Base-by-base conservation (phyloP, 2,888 invertebrate species). In the Sclerodermus sp. region DNA sequence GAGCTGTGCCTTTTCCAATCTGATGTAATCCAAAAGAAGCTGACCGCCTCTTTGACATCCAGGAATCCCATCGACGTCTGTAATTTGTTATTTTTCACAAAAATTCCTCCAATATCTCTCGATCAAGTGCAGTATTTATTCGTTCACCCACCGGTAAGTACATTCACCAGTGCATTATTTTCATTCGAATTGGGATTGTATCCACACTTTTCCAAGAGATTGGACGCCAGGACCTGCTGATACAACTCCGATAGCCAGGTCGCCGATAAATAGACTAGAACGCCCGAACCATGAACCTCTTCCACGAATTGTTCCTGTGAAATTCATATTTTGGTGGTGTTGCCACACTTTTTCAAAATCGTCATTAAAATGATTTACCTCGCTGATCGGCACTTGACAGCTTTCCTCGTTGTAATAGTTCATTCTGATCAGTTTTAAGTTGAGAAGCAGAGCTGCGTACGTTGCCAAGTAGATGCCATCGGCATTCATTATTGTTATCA, bases 171-270 rank as follows among this genome's bases (percentile, higher is more conserved):
- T 0, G 91, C 88, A 54, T 82, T 82, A 68, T 85, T 85, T 52
- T 83, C 82, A 18, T 74, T 68, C 10, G 73, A 71, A 55, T 78
- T 78, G 51, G 85, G 85, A 66, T 85, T 84, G 61, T 84, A 85
- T 1, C 89, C 88, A 41, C 88, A 85, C 45, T 83, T 81, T 60
- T 85, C 84, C n/a, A 93, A 79, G 9, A 92, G 76, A 66, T 90
- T 89, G 48, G 84, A 84, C 0, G 88, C 85, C 3, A 94, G 80
- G 1, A 95, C 87, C 71, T 90, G 91, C 67, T 93, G 93, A 73
- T 96, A 97, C 6, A 97, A 81, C 71, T 96, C 95, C 31, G 92
- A 87, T 1, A 97, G 83, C 96, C 96, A 97, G 0, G 92, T 90
- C 0, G 93, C 92, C 0, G 96, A 95, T 9, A 96, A 82, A 72